phyloP scores from a whole-genome alignment of 2,797 vertebrate species.

The Prunella strophiata region DNA sequence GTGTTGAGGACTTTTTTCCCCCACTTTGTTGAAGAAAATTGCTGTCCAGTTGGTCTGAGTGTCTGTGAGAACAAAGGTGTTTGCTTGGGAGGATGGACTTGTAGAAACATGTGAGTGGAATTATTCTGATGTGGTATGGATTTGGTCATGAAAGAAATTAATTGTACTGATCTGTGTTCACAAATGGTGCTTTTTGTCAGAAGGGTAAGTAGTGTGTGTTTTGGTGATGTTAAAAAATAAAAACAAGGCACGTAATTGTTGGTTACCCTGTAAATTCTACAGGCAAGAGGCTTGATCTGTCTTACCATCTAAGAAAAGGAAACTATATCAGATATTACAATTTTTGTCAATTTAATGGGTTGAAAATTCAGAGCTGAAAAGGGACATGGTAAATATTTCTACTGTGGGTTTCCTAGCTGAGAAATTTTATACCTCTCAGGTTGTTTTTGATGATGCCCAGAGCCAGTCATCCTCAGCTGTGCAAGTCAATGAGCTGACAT shows the following conservation, averaged over 20 bases:
- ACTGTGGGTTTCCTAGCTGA: background rate
- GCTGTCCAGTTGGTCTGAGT: background rate
- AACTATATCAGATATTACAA: rapidly evolving
- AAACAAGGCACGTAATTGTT: background rate
- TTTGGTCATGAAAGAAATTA: background rate
- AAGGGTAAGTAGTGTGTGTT: background rate
- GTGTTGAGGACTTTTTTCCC: rapidly evolving
- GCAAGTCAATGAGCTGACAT: background rate
- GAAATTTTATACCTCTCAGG: background rate
- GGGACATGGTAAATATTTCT: background rate
- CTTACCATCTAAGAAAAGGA: background rate
- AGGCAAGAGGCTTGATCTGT: background rate
- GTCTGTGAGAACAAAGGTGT: background rate
- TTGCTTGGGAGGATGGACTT: background rate
- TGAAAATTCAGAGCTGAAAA: background rate
- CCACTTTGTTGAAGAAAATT: background rate
- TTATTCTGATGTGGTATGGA: background rate
- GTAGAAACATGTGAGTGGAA: background rate
- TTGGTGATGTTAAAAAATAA: background rate
- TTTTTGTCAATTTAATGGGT: background rate
- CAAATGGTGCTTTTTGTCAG: background rate
- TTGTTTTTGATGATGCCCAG: background rate
- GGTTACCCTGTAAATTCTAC: background rate
- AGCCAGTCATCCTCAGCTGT: background rate
- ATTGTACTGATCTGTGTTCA: background rate